phyloP scores from a whole-genome alignment of 1,140 invertebrate species.

The Microplitis demolitor region DNA sequence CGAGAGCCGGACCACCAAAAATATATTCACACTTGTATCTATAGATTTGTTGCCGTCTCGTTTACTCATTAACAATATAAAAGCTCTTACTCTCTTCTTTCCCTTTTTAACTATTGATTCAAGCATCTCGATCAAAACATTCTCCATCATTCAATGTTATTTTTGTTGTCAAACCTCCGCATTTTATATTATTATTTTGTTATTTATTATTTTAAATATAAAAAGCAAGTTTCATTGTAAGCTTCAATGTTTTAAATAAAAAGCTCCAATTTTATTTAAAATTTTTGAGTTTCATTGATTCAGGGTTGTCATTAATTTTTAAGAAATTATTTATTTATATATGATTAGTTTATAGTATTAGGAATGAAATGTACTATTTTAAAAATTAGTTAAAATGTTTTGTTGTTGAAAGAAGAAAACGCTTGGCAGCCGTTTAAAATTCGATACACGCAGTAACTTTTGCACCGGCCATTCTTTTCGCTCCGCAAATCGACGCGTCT shows the following conservation, averaged over 20 bases:
- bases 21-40: constrained; percentile 51
- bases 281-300: too few species aligned
- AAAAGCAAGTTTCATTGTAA: too few species aligned
- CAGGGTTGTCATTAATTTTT: too few species aligned
- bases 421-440: neutral
- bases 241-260: too few species aligned
- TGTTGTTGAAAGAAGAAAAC: neutral
- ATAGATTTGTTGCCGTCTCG: neutral
- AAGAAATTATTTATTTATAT: too few species aligned
- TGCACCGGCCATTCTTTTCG: constrained; percentile 11
- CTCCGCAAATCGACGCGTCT: constrained; percentile 5
- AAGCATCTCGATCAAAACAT: too few species aligned
- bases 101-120: neutral
- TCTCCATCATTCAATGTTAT: too few species aligned
- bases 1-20: constrained; percentile 52
- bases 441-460: neutral
- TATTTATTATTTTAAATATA: too few species aligned
- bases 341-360: too few species aligned
- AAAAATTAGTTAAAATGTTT: neutral
- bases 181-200: too few species aligned
- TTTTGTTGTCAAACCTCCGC: too few species aligned
- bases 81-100: neutral
- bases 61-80: neutral
- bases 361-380: neutral
- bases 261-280: too few species aligned